phyloP scores from a whole-genome alignment of 2,113 vertebrate genomes.

The Notarius lentiginosus region DNA sequence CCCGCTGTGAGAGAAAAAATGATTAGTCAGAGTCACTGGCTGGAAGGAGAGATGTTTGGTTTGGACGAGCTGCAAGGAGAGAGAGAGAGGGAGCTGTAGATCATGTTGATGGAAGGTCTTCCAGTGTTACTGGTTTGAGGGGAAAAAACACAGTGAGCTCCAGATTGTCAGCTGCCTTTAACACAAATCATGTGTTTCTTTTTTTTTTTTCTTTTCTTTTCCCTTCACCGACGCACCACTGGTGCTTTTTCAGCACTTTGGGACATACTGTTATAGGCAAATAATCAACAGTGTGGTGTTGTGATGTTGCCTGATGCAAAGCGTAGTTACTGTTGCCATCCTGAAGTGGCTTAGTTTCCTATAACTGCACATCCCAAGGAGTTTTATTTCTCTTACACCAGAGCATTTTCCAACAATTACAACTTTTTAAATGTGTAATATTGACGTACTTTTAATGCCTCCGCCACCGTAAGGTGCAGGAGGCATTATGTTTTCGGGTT shows the following conservation, averaged over 20 bases:
- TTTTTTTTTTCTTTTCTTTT: not conserved
- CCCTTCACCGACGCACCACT: not conserved
- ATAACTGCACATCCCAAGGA: too few species aligned
- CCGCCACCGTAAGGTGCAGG: too few species aligned
- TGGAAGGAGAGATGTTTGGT: constrained; percentile 26
- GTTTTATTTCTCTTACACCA: too few species aligned
- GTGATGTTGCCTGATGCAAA: too few species aligned
- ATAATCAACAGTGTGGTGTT: not conserved
- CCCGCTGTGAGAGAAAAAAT: constrained; percentile 1
- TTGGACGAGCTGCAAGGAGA: constrained; percentile 12
- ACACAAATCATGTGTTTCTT: too few species aligned
- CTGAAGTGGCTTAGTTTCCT: too few species aligned
- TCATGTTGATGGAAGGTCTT: constrained; percentile 20
- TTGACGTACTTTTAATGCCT: too few species aligned
- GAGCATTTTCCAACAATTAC: too few species aligned
- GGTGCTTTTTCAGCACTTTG: not conserved
- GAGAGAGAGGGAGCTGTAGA: not conserved
- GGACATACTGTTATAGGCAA: not conserved
- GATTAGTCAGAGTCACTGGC: constrained; percentile 18
- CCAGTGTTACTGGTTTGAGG: not conserved
- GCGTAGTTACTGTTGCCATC: too few species aligned
- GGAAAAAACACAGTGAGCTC: not conserved
- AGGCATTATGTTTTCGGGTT: too few species aligned
- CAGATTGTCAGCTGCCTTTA: not conserved
- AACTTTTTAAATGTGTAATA: too few species aligned